Conservation (phyloP, 2,113 vertebrate genomes). For the Solea senegalensis region DNA sequence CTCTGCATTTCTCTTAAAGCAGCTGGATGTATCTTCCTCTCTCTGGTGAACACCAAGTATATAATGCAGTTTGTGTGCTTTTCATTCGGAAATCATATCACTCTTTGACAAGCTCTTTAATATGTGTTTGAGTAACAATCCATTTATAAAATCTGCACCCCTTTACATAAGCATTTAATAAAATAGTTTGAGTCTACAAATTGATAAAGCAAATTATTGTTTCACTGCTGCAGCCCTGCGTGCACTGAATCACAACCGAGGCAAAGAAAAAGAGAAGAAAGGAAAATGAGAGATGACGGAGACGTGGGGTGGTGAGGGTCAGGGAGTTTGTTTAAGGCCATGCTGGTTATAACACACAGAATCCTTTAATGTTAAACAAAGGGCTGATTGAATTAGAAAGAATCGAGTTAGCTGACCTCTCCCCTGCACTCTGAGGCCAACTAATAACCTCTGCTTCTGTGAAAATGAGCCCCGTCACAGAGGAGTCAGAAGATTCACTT, state of each 20-base stretch:
- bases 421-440: not conserved
- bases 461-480: slow-evolving; percentile 1
- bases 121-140: too few relatives aligned
- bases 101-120: not conserved
- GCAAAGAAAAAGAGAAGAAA: not conserved
- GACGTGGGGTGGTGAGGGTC: slow-evolving; percentile 6
- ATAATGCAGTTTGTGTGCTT: not conserved
- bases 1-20: not conserved
- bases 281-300: slow-evolving; percentile 26
- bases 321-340: slow-evolving; percentile 32
- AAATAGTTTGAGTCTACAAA: not conserved
- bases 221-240: too few relatives aligned
- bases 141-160: not conserved
- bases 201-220: not conserved
- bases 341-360: slow-evolving; percentile 15
- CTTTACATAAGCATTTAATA: not conserved
- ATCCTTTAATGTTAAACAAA: slow-evolving; percentile 30
- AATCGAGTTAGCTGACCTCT: slow-evolving; percentile 26
- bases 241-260: not conserved
- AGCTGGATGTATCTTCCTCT: not conserved
- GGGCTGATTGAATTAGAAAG: slow-evolving; percentile 41
- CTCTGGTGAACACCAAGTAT: not conserved
- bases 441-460: slow-evolving; percentile 26
- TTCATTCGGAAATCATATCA: not conserved
- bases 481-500: slow-evolving; percentile 1